These are phyloP conservation scores for Arnoldichthys spilopterus DNA, from an alignment of 2,797 vertebrate species.

Conservation along the genomic window DNA sequence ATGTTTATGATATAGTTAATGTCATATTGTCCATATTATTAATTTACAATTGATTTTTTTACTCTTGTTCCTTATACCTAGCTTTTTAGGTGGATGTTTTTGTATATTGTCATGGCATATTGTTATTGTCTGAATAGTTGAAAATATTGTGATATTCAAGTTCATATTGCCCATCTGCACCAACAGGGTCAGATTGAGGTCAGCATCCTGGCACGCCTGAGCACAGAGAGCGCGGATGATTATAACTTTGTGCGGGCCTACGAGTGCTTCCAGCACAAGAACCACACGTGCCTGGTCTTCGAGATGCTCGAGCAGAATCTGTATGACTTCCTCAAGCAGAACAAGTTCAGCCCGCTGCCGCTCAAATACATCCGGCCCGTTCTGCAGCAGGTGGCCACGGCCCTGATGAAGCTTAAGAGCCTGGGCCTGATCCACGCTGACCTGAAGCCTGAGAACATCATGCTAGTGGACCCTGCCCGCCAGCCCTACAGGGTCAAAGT, in stretches of 20 bases:
- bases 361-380: conserved; percentile 97
- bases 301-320: conserved; percentile 99
- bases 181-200: conserved; percentile 97
- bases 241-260: conserved; percentile 98
- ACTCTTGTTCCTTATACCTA: too few species aligned
- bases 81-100: neutral
- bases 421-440: conserved; percentile 97
- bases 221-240: conserved; percentile 96
- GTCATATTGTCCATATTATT: too few species aligned
- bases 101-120: neutral
- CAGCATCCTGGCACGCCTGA: conserved; percentile 96
- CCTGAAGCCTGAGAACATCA: conserved; percentile 99
- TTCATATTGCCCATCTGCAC: neutral
- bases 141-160: neutral
- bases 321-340: conserved; percentile 99
- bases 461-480: conserved; percentile 96
- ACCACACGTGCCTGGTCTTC: conserved; percentile 98
- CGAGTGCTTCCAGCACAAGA: conserved; percentile 99
- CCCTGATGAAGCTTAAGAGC: conserved; percentile 98
- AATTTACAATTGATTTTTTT: too few species aligned
- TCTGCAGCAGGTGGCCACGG: conserved; percentile 96
- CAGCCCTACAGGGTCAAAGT: conserved; percentile 98
- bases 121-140: neutral
- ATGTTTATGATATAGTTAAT: too few species aligned
- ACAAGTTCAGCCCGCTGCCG: conserved; percentile 98